Base-by-base conservation (phyloP, 2,113 vertebrate species). In the Chlorodrepanis virens region DNA sequence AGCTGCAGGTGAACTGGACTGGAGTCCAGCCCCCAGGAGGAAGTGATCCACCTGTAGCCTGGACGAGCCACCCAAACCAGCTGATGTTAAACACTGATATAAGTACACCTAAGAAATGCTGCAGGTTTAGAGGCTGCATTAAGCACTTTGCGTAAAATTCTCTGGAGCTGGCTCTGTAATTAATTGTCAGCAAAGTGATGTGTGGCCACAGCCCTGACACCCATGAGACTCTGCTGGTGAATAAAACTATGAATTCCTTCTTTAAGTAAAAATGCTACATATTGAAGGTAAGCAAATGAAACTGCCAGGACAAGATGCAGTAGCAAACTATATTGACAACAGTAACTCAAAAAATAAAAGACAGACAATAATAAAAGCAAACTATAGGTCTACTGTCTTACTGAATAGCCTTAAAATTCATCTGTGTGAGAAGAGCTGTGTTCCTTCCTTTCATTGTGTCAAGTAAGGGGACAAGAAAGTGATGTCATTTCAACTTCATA, bases 21-120 rank as follows among this genome's bases (percentile, higher is more conserved):
- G 56, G 56, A 69, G 22, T 6, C 5, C 13, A 15, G n/a, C 47
- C 1, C 11, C 20, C 67, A 44, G 22, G 0, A 31, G 4, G 1
- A 24, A 74, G 7, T 1, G 22, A 69, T 5, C 7, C 22, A 24
- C 8, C 40, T 47, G 8, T 2, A 85, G 74, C 28, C 18, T 14
- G 20, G 28, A 59, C 15, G 59, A 53, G 56, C 9, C 45, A 77
- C 31, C 11, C 37, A 44, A 65, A 37, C 7, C 20, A 74, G 13
- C 8, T 45, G 27, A 44, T 12, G 7, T 22, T 24, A 57, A 57
- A 31, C 40, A 33, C 0, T 25, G 12, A 29, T 27, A 11, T 0
- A 1, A 52, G 11, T 0, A 47, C 71, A n/a, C 18, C 24, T 59
- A 35, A 71, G 44, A 25, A 74, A 81, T 1, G 44, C 9, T 6